Evolutionary conservation across 2,113 vertebrate genomes (phyloP), one percentile per base, ranked within the genome.

Genomic region (Murina feae): DNA sequence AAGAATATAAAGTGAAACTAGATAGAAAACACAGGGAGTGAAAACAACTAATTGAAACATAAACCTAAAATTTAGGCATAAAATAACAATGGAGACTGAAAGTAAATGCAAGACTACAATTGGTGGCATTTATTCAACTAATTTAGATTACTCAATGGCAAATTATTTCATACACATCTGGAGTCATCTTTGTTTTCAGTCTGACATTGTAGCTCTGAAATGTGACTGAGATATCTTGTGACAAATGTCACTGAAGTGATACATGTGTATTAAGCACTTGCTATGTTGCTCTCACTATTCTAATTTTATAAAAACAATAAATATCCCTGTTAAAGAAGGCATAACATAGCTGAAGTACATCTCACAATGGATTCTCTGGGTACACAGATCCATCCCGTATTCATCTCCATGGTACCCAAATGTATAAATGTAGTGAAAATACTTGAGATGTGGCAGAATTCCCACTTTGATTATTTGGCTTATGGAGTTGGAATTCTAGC

Each of bases 11-110:
- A 55, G 9, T 37, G n/a, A 80, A 90, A 69, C 16, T 71, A 86
- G 39, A 90, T 49, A 63, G 60, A 89, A 94, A 97, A 78, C 21
- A 84, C 1, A 30, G 17, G 37, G 0, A 75, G 2, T 66, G 88
- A 92, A 93, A 95, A 76, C 44, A 91, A 88, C 32, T 44, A 84
- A 68, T 60, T 84, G 65, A 87, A 65, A 55, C 16, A n/a, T 39
- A 90, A 75, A 82, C 5, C 39, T 87, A 53, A 63, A 81, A 84
- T 84, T 63, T 74, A 28, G 44, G 9, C 28, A 72, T 51, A 4
- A 25, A 81, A 88, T 85, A 82, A 32, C 42, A 81, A 78, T 0
- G 86, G 42, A 68, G 20, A 81, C 28, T 93, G 66, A 82, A 53
- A 78, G 42, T 85, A 83, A 96, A 44, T n/a, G 47, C 16, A 86